phyloP scores from a whole-genome alignment of 2,113 vertebrate species.

The Archocentrus centrarchus region DNA sequence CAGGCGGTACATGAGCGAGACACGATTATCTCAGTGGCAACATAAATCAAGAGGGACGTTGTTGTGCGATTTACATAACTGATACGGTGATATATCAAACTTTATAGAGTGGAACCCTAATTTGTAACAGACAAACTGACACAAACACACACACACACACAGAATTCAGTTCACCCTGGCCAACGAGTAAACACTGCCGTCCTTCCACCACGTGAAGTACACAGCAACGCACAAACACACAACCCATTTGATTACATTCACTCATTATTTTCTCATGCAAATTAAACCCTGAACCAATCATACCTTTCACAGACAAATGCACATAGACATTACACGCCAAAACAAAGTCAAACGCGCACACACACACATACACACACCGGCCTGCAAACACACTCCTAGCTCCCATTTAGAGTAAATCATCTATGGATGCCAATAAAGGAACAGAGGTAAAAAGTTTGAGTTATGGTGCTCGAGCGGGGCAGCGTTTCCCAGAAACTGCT shows the following conservation, averaged over 20 bases:
- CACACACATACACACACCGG: neutral
- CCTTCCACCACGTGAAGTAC: neutral
- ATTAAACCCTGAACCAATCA: slow-evolving; percentile 45
- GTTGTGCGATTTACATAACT: slow-evolving; percentile 68
- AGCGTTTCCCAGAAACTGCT: slow-evolving; percentile 54
- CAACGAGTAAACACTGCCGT: slow-evolving; percentile 12
- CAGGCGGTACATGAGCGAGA: slow-evolving; percentile 52
- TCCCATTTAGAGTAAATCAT: slow-evolving; percentile 63
- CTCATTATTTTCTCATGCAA: slow-evolving; percentile 54
- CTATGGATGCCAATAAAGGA: slow-evolving; percentile 44
- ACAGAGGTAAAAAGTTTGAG: slow-evolving; percentile 54
- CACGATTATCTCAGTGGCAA: slow-evolving; percentile 55
- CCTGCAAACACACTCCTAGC: slow-evolving; percentile 11
- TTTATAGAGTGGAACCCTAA: slow-evolving; percentile 62
- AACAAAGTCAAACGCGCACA: neutral
- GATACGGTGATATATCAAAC: slow-evolving; percentile 67
- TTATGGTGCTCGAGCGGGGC: slow-evolving; percentile 40
- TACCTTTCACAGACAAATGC: slow-evolving; percentile 40
- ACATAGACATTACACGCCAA: slow-evolving; percentile 5
- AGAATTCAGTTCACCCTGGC: neutral
- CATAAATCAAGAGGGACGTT: slow-evolving; percentile 66
- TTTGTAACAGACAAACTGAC: slow-evolving; percentile 31
- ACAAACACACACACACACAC: slow-evolving; percentile 18
- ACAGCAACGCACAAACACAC: slow-evolving; percentile 15
- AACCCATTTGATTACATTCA: slow-evolving; percentile 34